Evolutionary conservation across 1,140 invertebrate species (phyloP), one percentile per base, ranked within the genome.

Genomic region (Pogonognathellus flavescens): DNA sequence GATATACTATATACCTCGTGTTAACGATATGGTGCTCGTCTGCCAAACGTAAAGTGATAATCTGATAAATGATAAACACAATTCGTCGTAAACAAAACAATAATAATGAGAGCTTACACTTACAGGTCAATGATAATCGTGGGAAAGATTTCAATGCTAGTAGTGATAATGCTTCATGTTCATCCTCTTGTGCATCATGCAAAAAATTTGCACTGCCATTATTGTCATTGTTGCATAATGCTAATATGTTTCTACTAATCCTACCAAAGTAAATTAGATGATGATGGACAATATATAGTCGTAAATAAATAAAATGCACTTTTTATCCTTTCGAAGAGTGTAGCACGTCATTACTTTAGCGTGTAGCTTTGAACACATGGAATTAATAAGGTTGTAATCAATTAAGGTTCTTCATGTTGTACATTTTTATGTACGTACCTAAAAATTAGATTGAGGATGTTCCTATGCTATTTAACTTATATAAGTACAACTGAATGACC

Each of bases 101-200:
- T 41, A 13, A 70, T 70, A 13, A 3, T 41, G 22, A 14, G 16
- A 49, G 14, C 66, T 25, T 25, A 13, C 20, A 70, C 41, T 31
- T 50, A n/a, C 70, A 76, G 41, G 70, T 76, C 70, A 76, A 66
- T 76, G 41, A 49, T 70, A 70, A 70, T 70, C 66, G 25, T 70
- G 66, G 66, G 66, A 70, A 70, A 1, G 25, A 6, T 31, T 70
- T 41, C 66, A 70, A 70, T 70, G 66, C 31, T 41, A 41, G 31
- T 41, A 6, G 6, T 41, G 6, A 41, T 60, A 60, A 18, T 20
- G 2, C 57, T 59, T 18, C n/a, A 18, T 18, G 0, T 16, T 4
- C 57, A 59, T 8, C 0, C 18, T 20, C 11, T 18, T 60, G 59
- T 20, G 57, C 20, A 60, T 9, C n/a, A 16, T 60, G 16, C 14